These are phyloP conservation scores for Acanthococcus lagerstroemiae DNA, from an alignment of 2,888 invertebrate species.

Conservation along the genomic window DNA sequence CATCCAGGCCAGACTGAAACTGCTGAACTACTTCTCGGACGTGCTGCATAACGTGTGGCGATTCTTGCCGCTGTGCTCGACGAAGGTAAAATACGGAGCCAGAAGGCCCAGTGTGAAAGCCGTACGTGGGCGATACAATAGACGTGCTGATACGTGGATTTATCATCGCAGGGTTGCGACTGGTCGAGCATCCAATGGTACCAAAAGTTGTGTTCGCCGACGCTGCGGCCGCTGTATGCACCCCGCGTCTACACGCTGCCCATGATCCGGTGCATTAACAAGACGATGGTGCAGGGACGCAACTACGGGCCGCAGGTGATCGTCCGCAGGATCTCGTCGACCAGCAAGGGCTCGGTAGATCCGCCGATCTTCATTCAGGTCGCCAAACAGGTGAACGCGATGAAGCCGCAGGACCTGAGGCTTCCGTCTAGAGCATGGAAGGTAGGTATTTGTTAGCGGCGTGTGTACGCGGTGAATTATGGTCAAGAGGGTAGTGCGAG, in stretches of 20 bases:
- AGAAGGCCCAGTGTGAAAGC: background rate
- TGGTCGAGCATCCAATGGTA: conserved; percentile 42
- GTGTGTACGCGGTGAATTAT: too few species aligned
- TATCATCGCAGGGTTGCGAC: conserved; percentile 34
- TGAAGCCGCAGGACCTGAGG: conserved; percentile 49
- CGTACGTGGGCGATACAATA: background rate
- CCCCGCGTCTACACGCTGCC: conserved; percentile 53
- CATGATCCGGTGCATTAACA: conserved; percentile 52
- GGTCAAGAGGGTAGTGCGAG: too few species aligned
- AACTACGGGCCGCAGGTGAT: conserved; percentile 57
- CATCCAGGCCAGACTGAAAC: conserved; percentile 48
- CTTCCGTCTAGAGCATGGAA: conserved; percentile 57
- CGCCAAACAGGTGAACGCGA: conserved; percentile 52
- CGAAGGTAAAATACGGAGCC: conserved; percentile 38
- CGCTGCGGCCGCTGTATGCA: conserved; percentile 48
- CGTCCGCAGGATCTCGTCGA: conserved; percentile 46
- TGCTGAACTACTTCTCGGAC: conserved; percentile 54
- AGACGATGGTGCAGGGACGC: conserved; percentile 56
- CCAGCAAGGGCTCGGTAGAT: conserved; percentile 44
- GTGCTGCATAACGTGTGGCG: conserved; percentile 52
- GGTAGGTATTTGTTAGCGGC: too few species aligned
- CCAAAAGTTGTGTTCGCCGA: conserved; percentile 44
- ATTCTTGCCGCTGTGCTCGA: conserved; percentile 45
- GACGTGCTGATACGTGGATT: background rate
- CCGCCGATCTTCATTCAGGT: conserved; percentile 54